Evolutionary conservation across 2,113 vertebrate genomes (phyloP), one percentile per base, ranked within the genome.

Genomic region (Rana temporaria): DNA sequence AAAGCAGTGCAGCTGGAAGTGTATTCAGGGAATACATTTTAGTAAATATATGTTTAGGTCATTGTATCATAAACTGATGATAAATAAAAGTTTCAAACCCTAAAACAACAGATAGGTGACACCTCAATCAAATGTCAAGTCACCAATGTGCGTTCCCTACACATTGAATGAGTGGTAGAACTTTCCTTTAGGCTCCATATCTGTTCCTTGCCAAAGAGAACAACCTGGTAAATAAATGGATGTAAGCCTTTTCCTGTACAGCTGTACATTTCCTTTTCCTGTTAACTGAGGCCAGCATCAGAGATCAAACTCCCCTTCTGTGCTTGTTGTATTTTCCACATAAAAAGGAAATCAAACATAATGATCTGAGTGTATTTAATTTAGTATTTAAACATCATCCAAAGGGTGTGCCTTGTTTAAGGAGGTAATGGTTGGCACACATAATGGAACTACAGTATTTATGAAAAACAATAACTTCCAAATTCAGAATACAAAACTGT

Each of bases 191-290:
- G 42, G 42, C 14, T 48, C 42, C 9, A 48, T 8, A 11, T 48
- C 9, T 12, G 11, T 12, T 48, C 9, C 42, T 14, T 48, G 42
- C 42, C 42, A 48, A 48, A 8, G 34, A 38, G 9, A 48, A 48
- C 42, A 12, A 48, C 42, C 42, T 8, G 2, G 42, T 48, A 48
- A 11, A 48, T 42, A 9, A 42, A 42, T 42, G 38, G 38, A 42
- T 42, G 9, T 42, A 42, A 42, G 26, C 17, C 24, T 57, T 57
- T 57, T 72, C 24, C 57, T 59, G 55, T 74, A 74, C 30, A 38
- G 3, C 16, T 56, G 9, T 34, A 56, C 60, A 56, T 30, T 74
- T 74, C 71, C 71, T 74, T 60, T 74, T 57, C 70, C 70, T 57
- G 24, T n/a, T n/a, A 73, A 32, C 4, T 56, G n/a, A 72, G 17